Evolutionary conservation across 2,113 vertebrate species (phyloP), one percentile per base, ranked within the genome.

Genomic region (Pelobates fuscus): DNA sequence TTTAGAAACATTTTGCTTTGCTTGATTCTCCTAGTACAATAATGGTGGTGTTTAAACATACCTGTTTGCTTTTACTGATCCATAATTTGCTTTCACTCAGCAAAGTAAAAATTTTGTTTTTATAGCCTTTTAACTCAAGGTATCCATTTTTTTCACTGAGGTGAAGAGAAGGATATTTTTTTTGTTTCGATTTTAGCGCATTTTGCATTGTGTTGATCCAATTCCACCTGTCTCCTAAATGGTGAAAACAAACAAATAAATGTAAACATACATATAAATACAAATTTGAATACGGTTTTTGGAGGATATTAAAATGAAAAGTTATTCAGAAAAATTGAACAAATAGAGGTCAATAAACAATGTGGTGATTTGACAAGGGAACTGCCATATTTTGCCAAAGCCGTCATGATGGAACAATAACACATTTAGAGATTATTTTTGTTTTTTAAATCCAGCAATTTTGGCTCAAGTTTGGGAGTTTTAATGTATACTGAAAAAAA

Each of bases 21-120:
- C 44, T 49, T 17, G 1, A 41, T 41, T 41, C 14, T 41, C 7
- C 44, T 17, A 18, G 17, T 18, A 49, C 1, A 49, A 49, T 49
- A 12, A 49, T 18, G 17, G 4, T 8, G 10, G 4, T 49, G 17
- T 5, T 10, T 23, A 58, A 7, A 44, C 49, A 85, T 91, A 99
- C 96, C 97, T 99, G 94, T 81, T 97, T 94, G 78, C 92, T 95
- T 94, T 99, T 99, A 89, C 95, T 96, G 83, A 98, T 89, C 91
- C 94, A 95, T 86, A 98, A 89, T 77, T 91, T 94, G 82, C 84
- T 93, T 76, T 94, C 95, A 89, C 85, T 91, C 85, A 98, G 88
- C 70, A 93, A 91, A 82, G 94, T 91, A 85, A 93, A 93, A 81
- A 98, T 90, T 92, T 92, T 96, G 82, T 93, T 88, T 94, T 98